Base-by-base conservation (phyloP, 2,113 vertebrate species). In the Actenoides lindsayi region DNA sequence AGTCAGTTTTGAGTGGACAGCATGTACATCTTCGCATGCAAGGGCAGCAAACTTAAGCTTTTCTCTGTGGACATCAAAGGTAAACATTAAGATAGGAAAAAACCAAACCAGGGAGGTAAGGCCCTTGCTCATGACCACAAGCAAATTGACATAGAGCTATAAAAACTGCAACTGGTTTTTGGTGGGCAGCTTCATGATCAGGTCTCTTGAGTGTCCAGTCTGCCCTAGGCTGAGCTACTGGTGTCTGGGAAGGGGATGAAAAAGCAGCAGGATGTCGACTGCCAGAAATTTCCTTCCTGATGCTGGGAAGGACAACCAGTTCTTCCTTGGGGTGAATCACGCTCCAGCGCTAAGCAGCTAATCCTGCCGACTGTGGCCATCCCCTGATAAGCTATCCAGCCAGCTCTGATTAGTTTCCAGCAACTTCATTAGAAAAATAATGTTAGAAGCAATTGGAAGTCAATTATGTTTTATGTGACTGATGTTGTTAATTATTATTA, bases 401-500 rank as follows among this genome's bases (percentile, higher is more conserved):
- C 95, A 79, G 17, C 74, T 73, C 77, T 79, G 91, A 96, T 88
- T 53, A 53, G 50, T 93, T 93, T 63, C 69, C 83, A 91, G 90
- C 56, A 28, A 71, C 86, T 91, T 83, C 69, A 75, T 89, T 79
- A 94, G 83, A 68, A 95, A 95, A 91, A 93, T 69, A 35, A 73
- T 8, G 12, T 94, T 94, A 94, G 85, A 68, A 80, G 91, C 13
- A 5, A 79, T 77, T 92, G 84, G 54, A 89, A 91, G 91, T 84
- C 65, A 67, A 95, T 94, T 93, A 83, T 53, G 56, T 64, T 88
- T 68, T 76, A 54, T 57, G 70, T 89, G 89, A 67, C 30, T 95
- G 56, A 78, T 77, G 56, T 42, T 71, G 54, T 89, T 96, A 94
- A 88, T 96, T 83, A 85, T 95, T 74, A 85, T 78, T 67, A 78